Conservation (phyloP, 2,797 vertebrate species). For the Avahi laniger region DNA sequence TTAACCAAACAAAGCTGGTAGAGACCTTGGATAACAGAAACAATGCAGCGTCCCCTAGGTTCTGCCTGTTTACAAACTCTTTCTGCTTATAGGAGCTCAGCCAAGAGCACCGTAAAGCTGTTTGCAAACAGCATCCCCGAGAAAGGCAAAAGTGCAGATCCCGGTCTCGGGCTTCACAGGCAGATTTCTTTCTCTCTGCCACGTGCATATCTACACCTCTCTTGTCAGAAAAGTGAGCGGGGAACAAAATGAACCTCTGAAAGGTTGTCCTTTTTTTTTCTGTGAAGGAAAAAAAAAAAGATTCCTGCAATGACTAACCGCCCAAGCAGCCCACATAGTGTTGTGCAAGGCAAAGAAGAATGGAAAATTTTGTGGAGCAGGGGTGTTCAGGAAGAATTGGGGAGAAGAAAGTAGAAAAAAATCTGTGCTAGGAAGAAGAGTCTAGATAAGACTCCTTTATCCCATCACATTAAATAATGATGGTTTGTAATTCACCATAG, state of each 20-base stretch:
- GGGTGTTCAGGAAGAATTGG: background rate
- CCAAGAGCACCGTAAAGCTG: accelerated
- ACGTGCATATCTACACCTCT: accelerated
- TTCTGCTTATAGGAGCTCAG: background rate
- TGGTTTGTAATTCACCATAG: background rate
- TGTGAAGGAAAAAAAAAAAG: background rate
- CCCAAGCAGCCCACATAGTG: background rate
- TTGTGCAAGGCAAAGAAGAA: background rate
- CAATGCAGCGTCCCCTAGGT: accelerated
- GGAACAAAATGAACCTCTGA: background rate
- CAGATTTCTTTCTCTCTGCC: background rate
- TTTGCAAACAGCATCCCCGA: background rate
- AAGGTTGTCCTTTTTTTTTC: background rate
- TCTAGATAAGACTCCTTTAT: background rate
- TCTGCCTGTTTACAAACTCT: background rate
- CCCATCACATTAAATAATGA: background rate
- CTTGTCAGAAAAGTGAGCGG: background rate
- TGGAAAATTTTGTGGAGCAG: background rate
- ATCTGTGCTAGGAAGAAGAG: background rate
- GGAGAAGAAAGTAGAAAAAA: background rate
- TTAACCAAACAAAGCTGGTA: background rate
- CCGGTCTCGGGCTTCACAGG: accelerated
- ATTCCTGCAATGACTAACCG: background rate
- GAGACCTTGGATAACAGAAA: background rate
- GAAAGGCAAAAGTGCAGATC: background rate